Base-by-base conservation (phyloP, 1,140 invertebrate genomes). In the Platorchestia sp. region DNA sequence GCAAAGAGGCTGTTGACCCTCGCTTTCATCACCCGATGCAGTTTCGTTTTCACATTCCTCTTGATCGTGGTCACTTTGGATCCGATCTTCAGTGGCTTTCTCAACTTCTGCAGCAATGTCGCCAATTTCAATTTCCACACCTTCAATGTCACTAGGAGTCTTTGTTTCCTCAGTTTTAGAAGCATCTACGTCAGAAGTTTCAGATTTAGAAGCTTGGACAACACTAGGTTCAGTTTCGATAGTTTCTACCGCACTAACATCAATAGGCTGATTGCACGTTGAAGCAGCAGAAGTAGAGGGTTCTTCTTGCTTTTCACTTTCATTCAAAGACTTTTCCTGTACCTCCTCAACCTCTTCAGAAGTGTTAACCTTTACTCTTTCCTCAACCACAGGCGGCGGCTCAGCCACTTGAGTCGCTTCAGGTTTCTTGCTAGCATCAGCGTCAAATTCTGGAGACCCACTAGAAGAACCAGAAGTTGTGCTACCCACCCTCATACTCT, bases 401-500 rank as follows among this genome's bases (percentile, higher is more conserved):
- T 19, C 59, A 75, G 59, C 27, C 36, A 1, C 59, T 75, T 75
- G 59, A 75, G 27, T 27, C 14, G 59, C 10, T 3, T 75, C 91
- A 93, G 5, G 19, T 44, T 93, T 93, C 45, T 45, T 93, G 40
- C 14, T 40, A 6, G 36, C 16, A 40, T 93, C 91, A 40, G 91
- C 45, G 19, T 93, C 91, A 10, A 93, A 75, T 51, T 95, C 95
- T 27, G 95, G 95, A 95, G 95, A 95, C 27, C 86, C 95, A 36
- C 95, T 44, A 22, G 95, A 87, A 10, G 95, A 95, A 19, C 95
- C 95, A 45, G 95, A 95, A 22, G 86, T 95, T 27, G 45, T 95
- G 42, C 95, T 91, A 5, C 95, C 95, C 43, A 95, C 95, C 41
- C 95, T 87, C 44, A 95, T 45, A n/a, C 95, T 95, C 41, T 75